Percentiles rank a stretch among this genome's conserved stretches.
These are phyloP conservation scores for Acronicta psi DNA, from an alignment of 2,888 invertebrate species.

Conservation along the genomic window DNA sequence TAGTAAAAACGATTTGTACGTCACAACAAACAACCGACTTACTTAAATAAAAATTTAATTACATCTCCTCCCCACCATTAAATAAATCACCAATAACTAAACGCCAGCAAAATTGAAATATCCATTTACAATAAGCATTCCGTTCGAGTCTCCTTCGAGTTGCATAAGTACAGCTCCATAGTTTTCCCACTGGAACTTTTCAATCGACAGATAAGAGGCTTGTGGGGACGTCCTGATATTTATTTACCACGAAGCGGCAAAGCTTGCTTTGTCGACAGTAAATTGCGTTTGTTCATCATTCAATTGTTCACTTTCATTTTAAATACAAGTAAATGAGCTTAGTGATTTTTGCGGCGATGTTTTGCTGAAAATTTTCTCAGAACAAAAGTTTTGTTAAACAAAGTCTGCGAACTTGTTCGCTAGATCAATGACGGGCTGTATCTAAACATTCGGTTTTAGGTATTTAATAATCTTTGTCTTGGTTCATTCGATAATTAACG, in stretches of 20 bases:
- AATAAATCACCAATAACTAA: conserved; percentile 32
- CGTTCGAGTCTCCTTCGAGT: conserved; percentile 60
- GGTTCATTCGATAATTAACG: neutral
- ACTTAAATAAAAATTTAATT: conserved; percentile 2
- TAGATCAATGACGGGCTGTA: conserved; percentile 24
- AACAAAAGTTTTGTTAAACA: conserved; percentile 36
- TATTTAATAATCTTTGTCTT: conserved; percentile 21
- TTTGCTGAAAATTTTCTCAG: conserved; percentile 33
- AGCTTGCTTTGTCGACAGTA: conserved; percentile 71
- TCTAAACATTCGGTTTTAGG: conserved; percentile 27
- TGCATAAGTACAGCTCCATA: conserved; percentile 62
- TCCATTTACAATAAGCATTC: conserved; percentile 30
- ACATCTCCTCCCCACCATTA: neutral
- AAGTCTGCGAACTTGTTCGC: conserved; percentile 36
- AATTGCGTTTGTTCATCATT: conserved; percentile 78
- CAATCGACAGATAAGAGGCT: conserved; percentile 85
- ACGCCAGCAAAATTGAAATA: conserved; percentile 15
- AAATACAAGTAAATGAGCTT: conserved; percentile 63
- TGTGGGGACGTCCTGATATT: conserved; percentile 77
- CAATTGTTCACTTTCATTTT: conserved; percentile 70
- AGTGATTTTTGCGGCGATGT: conserved; percentile 58
- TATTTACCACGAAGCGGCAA: conserved; percentile 74
- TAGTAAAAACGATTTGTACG: no score
- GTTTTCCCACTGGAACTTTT: conserved; percentile 79
- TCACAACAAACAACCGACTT: no score